These are phyloP conservation scores for Elegia similella DNA, from an alignment of 2,888 invertebrate species.

Conservation along the genomic window DNA sequence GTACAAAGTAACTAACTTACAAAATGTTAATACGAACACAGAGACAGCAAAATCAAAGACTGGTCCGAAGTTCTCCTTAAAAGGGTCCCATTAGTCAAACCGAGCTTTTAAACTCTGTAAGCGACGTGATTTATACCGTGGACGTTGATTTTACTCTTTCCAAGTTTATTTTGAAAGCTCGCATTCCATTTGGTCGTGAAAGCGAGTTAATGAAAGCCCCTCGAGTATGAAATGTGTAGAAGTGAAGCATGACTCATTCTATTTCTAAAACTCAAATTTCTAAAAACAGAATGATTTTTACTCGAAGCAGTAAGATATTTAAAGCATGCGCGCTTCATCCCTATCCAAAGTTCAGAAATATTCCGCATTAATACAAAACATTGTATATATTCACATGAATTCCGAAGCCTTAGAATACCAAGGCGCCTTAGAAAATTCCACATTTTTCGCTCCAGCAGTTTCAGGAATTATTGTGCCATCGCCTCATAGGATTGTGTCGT, in stretches of 20 bases:
- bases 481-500: background rate
- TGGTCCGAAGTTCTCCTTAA: slow-evolving; percentile 38
- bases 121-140: slow-evolving; percentile 57
- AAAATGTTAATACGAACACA: slow-evolving; percentile 24
- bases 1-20: background rate
- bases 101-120: slow-evolving; percentile 60
- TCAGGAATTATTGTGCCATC: slow-evolving; percentile 7
- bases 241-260: too few species aligned
- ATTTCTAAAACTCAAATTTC: too few species aligned
- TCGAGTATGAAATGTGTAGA: slow-evolving; percentile 37
- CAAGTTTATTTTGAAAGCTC: slow-evolving; percentile 53
- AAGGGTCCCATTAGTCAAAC: slow-evolving; percentile 57
- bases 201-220: slow-evolving; percentile 50
- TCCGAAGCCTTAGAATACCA: background rate
- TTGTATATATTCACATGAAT: too few species aligned
- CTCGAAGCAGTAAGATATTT: too few species aligned
- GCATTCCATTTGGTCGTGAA: slow-evolving; percentile 53
- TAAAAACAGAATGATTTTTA: too few species aligned
- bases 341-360: too few species aligned
- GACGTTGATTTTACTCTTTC: slow-evolving; percentile 50
- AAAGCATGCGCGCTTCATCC: too few species aligned
- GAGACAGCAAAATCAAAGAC: slow-evolving; percentile 41
- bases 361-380: too few species aligned
- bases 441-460: background rate
- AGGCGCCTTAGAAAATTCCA: background rate